phyloP scores from a whole-genome alignment of 2,888 invertebrate species.

The Chalcosyrphus nemorum region DNA sequence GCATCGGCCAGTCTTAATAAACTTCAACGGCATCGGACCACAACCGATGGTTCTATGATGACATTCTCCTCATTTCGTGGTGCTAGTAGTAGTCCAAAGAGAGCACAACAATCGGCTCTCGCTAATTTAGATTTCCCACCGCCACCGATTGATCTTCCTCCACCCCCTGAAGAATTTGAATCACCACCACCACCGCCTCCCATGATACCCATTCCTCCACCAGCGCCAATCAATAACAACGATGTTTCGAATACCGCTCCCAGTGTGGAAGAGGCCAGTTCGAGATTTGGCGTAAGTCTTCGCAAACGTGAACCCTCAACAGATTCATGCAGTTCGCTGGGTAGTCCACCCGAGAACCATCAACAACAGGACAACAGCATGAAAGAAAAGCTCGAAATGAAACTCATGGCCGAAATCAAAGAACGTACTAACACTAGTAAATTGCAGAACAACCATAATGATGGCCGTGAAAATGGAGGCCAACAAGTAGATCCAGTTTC shows the following conservation, averaged over 20 bases:
- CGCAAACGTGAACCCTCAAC: conserved; percentile 86
- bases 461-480: conserved; percentile 74
- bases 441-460: conserved; percentile 81
- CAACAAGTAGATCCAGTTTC: conserved; percentile 88
- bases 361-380: conserved; percentile 81
- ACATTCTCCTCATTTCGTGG: conserved; percentile 83
- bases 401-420: conserved; percentile 92
- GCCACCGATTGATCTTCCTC: conserved; percentile 90
- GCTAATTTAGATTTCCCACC: conserved; percentile 95
- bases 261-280: conserved; percentile 88
- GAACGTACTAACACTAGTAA: conserved; percentile 88
- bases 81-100: conserved; percentile 87
- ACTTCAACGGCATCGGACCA: conserved; percentile 83
- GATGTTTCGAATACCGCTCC: conserved; percentile 86
- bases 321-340: conserved; percentile 84
- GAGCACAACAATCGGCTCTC: conserved; percentile 88
- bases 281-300: conserved; percentile 87
- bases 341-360: conserved; percentile 82
- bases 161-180: conserved; percentile 88
- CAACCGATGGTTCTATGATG: conserved; percentile 83
- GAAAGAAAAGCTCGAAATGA: conserved; percentile 92
- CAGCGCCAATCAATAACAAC: conserved; percentile 78
- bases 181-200: conserved; percentile 75
- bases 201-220: conserved; percentile 76
- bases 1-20: conserved; percentile 85